Conservation (phyloP, 2,113 vertebrate species). For the Macquaria australasica region DNA sequence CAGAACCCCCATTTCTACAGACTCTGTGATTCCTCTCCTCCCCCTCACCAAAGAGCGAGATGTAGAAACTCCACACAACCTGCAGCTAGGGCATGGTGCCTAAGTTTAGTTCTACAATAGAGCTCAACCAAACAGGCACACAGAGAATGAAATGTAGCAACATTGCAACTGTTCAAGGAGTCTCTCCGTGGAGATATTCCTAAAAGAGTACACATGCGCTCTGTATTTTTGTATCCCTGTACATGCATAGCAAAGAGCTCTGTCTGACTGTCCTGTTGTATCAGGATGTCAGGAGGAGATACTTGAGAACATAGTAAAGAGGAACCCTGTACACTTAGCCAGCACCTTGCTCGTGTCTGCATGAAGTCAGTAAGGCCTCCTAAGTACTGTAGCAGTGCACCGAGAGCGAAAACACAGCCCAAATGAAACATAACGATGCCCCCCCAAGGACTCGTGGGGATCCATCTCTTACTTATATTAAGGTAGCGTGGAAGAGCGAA, state of each 20-base stretch:
- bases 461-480: conserved; percentile 78
- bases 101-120: conserved; percentile 79
- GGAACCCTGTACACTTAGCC: conserved; percentile 28
- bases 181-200: conserved; percentile 65
- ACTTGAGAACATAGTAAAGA: conserved; percentile 49
- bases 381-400: conserved; percentile 37
- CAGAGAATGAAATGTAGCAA: conserved; percentile 61
- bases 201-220: conserved; percentile 49
- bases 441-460: conserved; percentile 67
- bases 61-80: conserved; percentile 75
- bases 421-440: conserved; percentile 66
- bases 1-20: conserved; percentile 77
- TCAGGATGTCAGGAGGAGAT: conserved; percentile 42
- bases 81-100: conserved; percentile 77
- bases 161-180: conserved; percentile 56
- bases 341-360: too few relatives aligned
- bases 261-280: conserved; percentile 56
- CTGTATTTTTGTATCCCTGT: conserved; percentile 53
- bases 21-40: conserved; percentile 79
- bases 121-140: conserved; percentile 68
- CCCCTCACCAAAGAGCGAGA: conserved; percentile 72
- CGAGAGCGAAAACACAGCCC: conserved; percentile 59
- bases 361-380: too few relatives aligned
- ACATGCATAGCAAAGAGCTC: conserved; percentile 43
- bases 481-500: conserved; percentile 50